Evolutionary conservation across 2,888 invertebrate genomes (phyloP), one percentile per base, ranked within the genome.

Genomic region (Branchellion lobata): DNA sequence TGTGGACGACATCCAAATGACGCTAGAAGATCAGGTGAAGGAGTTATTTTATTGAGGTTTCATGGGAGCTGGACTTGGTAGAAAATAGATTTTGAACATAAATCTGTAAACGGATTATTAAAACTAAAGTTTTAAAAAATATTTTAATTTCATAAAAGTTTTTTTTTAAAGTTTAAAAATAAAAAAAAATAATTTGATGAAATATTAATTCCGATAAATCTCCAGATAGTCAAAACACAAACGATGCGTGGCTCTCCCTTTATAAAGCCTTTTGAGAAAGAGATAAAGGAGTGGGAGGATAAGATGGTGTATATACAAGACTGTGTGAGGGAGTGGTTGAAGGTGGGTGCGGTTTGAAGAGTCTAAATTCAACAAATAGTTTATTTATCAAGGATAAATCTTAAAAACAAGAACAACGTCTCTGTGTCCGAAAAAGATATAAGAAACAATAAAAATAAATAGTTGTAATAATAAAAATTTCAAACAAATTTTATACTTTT

Each of bases 201-300:
- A n/a, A n/a, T n/a, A n/a, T n/a, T n/a, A n/a, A n/a, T n/a, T n/a
- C n/a, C n/a, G n/a, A n/a, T n/a, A n/a, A n/a, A n/a, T n/a, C n/a
- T n/a, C n/a, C 21, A 77, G 84, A 88, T 88, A 78, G 87, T 88
- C 71, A 88, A 87, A 81, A 88, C 88, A 33, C 87, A 88, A 83
- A 88, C 88, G 2, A 88, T 88, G 87, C 84, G 87, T 79, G 88
- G 88, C 29, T 87, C 87, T 11, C 88, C 88, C 1, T 88, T 88
- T 84, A 88, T 88, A 82, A 88, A 87, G 83, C 88, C 88, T 21
- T 88, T 88, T 82, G 87, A 88, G 80, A 85, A 85, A 78, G 87
- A 88, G 82, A 88, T 88, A 76, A 87, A 86, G 86, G 85, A 84
- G 81, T 88, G 88, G 88, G 88, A 88, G 82, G 87, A 87, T 76